These are phyloP conservation scores for Trachelus troglodyta DNA, from an alignment of 2,888 invertebrate species.

Conservation along the genomic window DNA sequence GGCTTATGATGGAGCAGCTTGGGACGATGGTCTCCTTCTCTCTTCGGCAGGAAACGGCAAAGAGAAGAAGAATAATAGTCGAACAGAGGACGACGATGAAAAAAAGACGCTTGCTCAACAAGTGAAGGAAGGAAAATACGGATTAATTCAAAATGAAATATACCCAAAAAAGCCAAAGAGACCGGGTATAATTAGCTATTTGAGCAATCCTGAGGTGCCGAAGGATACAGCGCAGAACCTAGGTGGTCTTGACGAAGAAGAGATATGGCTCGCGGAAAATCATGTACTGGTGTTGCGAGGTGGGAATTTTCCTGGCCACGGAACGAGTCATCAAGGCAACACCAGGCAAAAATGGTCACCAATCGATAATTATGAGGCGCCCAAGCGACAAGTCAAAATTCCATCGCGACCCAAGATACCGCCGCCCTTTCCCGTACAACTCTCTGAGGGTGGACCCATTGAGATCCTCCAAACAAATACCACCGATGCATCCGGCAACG, in stretches of 20 bases:
- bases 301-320: slow-evolving; percentile 73
- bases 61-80: slow-evolving; percentile 62
- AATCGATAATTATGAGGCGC: slow-evolving; percentile 87
- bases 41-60: slow-evolving; percentile 79
- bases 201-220: slow-evolving; percentile 82
- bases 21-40: slow-evolving; percentile 73
- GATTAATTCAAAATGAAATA: slow-evolving; percentile 86
- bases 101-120: slow-evolving; percentile 90
- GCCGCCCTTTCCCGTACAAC: slow-evolving; percentile 94
- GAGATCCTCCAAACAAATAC: slow-evolving; percentile 86
- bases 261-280: slow-evolving; percentile 92
- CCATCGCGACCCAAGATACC: slow-evolving; percentile 85
- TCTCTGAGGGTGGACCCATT: slow-evolving; percentile 86
- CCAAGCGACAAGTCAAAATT: slow-evolving; percentile 85
- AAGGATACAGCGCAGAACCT: slow-evolving; percentile 83
- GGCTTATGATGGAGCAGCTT: slow-evolving; percentile 54
- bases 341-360: slow-evolving; percentile 74
- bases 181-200: slow-evolving; percentile 86
- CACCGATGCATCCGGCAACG: slow-evolving; percentile 71
- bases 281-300: slow-evolving; percentile 86
- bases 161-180: slow-evolving; percentile 78
- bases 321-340: slow-evolving; percentile 31
- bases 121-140: slow-evolving; percentile 91
- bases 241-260: slow-evolving; percentile 85
- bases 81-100: slow-evolving; percentile 74